Percentiles rank a stretch among this genome's conserved stretches.
These are phyloP conservation scores for Darevskia mixta DNA, from an alignment of 2,797 vertebrate species.

Conservation along the genomic window DNA sequence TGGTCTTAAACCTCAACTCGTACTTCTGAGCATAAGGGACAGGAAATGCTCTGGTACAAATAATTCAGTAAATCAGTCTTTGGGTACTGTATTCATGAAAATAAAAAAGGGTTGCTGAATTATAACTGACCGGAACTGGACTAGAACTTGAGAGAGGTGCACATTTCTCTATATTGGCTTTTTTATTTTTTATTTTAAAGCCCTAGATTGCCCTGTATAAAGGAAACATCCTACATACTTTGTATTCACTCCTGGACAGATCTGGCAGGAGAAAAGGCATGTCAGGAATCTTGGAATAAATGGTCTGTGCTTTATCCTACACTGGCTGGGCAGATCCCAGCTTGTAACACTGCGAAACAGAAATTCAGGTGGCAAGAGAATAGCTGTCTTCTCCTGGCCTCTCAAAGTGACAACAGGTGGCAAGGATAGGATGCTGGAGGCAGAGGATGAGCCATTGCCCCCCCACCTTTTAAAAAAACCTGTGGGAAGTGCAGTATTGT, in stretches of 20 bases:
- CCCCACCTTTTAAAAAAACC: not conserved
- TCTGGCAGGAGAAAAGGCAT: not conserved
- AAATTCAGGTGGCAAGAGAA: slow-evolving; percentile 19
- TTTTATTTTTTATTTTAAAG: not conserved
- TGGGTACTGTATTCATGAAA: not conserved
- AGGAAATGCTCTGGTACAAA: not conserved
- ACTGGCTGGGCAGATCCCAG: slow-evolving; percentile 16
- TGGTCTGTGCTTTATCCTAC: not conserved
- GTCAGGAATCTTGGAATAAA: not conserved
- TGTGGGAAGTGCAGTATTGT: not conserved
- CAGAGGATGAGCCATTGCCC: not conserved
- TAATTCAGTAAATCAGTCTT: not conserved
- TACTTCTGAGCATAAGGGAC: not conserved
- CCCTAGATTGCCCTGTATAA: slow-evolving; percentile 1
- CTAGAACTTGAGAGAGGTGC: not conserved
- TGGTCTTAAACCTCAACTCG: not conserved
- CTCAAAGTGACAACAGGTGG: not conserved
- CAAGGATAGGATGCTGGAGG: not conserved
- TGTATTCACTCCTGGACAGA: slow-evolving; percentile 12
- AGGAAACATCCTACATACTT: not conserved
- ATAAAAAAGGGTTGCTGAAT: not conserved
- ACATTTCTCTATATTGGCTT: not conserved
- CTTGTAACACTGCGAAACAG: not conserved
- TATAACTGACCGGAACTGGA: not conserved
- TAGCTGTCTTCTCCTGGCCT: not conserved